phyloP scores from a whole-genome alignment of 2,113 vertebrate genomes.

The Notechis scutatus region DNA sequence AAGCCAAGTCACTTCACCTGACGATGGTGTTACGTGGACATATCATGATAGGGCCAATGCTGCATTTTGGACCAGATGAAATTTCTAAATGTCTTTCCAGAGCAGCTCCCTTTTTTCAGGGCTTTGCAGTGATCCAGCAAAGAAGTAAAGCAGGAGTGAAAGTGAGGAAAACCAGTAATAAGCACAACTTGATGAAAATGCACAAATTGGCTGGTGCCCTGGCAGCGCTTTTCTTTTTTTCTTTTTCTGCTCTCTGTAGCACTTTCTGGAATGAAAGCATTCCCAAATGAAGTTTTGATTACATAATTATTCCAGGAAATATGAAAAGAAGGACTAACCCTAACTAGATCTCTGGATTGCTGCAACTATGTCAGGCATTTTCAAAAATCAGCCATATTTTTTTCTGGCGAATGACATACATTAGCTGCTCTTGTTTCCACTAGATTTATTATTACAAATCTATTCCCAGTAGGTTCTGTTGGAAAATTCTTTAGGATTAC shows the following conservation, averaged over 20 bases:
- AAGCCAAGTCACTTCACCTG: background rate
- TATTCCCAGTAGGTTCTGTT: background rate
- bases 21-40: background rate
- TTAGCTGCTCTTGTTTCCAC: background rate
- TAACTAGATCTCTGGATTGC: background rate
- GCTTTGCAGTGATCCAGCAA: background rate
- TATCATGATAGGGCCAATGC: background rate
- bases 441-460: background rate
- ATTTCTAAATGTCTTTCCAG: background rate
- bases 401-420: background rate
- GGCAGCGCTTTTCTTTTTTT: background rate
- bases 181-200: background rate
- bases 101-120: background rate
- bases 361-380: background rate
- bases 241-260: background rate
- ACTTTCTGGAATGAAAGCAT: background rate
- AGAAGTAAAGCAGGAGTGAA: background rate
- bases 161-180: background rate
- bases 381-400: background rate
- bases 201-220: background rate
- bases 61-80: background rate
- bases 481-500: background rate
- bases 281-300: background rate
- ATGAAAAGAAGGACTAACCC: background rate
- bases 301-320: background rate